Percentiles rank a stretch among this genome's conserved stretches.
phyloP scores from a whole-genome alignment of 2,888 invertebrate genomes.

The Abrostola tripartita region DNA sequence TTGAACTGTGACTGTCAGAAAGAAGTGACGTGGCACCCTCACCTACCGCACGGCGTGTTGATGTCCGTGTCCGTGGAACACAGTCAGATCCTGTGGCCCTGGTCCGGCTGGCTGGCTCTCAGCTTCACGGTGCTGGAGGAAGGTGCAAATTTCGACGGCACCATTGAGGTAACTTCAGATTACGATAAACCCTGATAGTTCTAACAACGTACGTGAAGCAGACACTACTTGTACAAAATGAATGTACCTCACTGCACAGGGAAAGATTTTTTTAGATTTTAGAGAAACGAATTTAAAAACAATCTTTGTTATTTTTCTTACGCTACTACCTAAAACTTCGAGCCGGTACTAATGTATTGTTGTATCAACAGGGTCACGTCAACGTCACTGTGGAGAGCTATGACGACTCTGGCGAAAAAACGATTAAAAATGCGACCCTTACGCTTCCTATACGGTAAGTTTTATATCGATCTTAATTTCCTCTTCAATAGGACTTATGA shows the following conservation, averaged over 20 bases:
- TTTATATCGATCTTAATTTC: too few species aligned
- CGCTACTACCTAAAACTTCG: not conserved
- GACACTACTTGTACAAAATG: too few species aligned
- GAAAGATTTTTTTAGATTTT: too few species aligned
- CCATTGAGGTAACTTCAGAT: slow-evolving; percentile 73
- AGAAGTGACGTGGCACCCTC: slow-evolving; percentile 96
- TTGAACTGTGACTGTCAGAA: slow-evolving; percentile 64
- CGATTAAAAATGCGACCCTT: slow-evolving; percentile 82
- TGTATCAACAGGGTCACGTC: slow-evolving; percentile 91
- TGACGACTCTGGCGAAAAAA: slow-evolving; percentile 86
- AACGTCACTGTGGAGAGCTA: slow-evolving; percentile 95
- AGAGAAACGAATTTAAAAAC: too few species aligned
- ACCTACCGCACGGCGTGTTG: slow-evolving; percentile 93
- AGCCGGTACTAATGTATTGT: not conserved
- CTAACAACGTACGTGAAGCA: too few species aligned
- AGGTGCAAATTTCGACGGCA: slow-evolving; percentile 85
- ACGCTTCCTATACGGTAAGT: slow-evolving; percentile 81
- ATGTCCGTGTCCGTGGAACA: slow-evolving; percentile 93
- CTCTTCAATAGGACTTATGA: not conserved
- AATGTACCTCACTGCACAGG: too few species aligned
- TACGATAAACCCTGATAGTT: not conserved
- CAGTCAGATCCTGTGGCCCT: slow-evolving; percentile 97
- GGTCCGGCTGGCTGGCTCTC: slow-evolving; percentile 98
- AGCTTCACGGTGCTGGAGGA: slow-evolving; percentile 85
- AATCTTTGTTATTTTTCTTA: too few species aligned